Base-by-base conservation (phyloP, 2,797 vertebrate genomes). In the Lacerta bilineata region DNA sequence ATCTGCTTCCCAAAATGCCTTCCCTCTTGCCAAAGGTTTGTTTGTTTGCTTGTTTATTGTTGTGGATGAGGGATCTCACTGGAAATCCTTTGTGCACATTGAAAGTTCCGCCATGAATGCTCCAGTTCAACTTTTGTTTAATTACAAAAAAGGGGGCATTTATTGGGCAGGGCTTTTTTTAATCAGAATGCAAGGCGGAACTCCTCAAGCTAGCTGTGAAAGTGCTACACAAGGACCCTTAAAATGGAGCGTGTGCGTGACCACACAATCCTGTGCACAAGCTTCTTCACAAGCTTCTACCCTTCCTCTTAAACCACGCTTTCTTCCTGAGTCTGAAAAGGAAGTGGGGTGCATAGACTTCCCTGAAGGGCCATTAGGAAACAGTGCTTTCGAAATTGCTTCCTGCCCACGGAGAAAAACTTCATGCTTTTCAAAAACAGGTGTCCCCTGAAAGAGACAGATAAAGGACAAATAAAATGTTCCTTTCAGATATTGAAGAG, bases 401-500 rank as follows among this genome's bases (percentile, higher is more conserved):
- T 95, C 93, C 95, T 93, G 92, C 84, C 92, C 88, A 91, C 91
- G 93, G 89, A 92, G 87, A 90, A 93, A 93, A 91, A 89, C 90
- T 94, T 94, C 91, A 92, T 89, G 69, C 90, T 94, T 95, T 10
- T 20, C 69, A 78, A 94, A 94, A 93, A 55, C 90, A 95, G 91
- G 90, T 93, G 85, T 91, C 84, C 85, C 61, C 88, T 93, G 92
- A 93, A 90, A 74, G 0, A 86, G 90, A 85, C 88, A 94, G 93
- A 90, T 85, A 91, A 93, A 93, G 89, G 93, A 92, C 93, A 95
- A 95, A 95, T 94, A 95, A 95, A 96, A 93, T 90, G 92, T 90
- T 94, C 94, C 93, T 93, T 39, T 92, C 87, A 76, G 87, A 90
- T 95, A 94, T 94, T 89, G 91, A 83, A 93, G 93, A 95, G 10